Percentiles rank a stretch among this genome's conserved stretches.
Conservation (phyloP, 2,113 vertebrate species). For the Hippocampus comes region DNA sequence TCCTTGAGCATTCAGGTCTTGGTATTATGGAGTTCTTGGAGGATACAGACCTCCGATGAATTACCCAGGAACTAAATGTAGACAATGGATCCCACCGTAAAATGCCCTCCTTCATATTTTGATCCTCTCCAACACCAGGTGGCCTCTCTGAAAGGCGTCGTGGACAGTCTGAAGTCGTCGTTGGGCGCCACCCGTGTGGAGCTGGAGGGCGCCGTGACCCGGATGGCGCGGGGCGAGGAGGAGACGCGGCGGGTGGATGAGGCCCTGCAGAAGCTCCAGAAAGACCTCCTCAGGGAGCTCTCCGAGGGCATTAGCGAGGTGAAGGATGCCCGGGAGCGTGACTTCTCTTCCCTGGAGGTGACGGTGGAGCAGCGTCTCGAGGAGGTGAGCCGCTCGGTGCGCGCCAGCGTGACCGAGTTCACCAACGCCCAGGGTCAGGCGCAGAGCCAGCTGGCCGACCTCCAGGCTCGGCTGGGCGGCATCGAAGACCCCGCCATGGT, state of each 20-base stretch:
- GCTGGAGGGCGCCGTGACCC: constrained; percentile 75
- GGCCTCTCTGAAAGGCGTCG: constrained; percentile 73
- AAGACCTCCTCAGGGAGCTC: constrained; percentile 85
- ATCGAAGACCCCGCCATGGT: constrained; percentile 63
- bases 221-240: constrained; percentile 79
- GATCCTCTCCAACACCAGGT: constrained; percentile 66
- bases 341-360: constrained; percentile 87
- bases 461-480: constrained; percentile 78
- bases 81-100: background rate
- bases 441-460: constrained; percentile 80
- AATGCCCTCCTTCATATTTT: background rate
- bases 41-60: background rate
- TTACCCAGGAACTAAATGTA: too few species aligned
- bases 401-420: constrained; percentile 84
- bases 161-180: constrained; percentile 80
- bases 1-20: too few species aligned
- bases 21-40: too few species aligned
- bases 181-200: constrained; percentile 79
- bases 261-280: constrained; percentile 90
- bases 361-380: constrained; percentile 88
- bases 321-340: constrained; percentile 83
- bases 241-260: constrained; percentile 85
- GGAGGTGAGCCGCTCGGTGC: constrained; percentile 87
- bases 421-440: constrained; percentile 82
- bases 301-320: constrained; percentile 86